Conservation (phyloP, 2,888 invertebrate genomes). For the Hoplodrina blanda region DNA sequence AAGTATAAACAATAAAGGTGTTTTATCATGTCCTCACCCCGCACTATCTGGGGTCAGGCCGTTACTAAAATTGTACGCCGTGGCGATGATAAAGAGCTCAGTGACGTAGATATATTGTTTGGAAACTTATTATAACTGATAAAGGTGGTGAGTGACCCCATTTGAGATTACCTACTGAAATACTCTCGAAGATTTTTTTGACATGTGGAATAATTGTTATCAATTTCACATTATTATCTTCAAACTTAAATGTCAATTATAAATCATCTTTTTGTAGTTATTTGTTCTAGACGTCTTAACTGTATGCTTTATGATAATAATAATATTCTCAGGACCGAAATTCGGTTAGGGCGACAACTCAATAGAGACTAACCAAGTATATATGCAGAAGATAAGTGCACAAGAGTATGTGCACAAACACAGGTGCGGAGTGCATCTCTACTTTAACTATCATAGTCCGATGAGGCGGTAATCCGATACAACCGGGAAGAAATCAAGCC, state of each 20-base stretch:
- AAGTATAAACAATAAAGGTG: conserved; percentile 68
- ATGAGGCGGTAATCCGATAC: too few relatives aligned
- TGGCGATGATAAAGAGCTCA: conserved; percentile 56
- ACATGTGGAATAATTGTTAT: conserved; percentile 27
- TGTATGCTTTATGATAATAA: too few relatives aligned
- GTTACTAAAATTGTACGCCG: conserved; percentile 58
- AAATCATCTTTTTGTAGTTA: background rate
- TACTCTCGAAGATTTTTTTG: conserved; percentile 29
- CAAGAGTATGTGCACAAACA: too few relatives aligned
- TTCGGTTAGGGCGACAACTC: too few relatives aligned
- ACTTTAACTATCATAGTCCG: too few relatives aligned
- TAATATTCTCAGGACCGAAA: too few relatives aligned
- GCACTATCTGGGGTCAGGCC: conserved; percentile 60
- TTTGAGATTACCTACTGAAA: conserved; percentile 56
- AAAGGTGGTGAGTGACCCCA: conserved; percentile 65
- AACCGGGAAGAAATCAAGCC: too few relatives aligned
- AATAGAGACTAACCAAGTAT: too few relatives aligned
- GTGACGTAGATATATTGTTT: conserved; percentile 61
- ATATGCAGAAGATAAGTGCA: too few relatives aligned
- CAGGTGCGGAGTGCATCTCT: too few relatives aligned
- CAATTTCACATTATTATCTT: conserved; percentile 18
- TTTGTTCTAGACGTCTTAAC: background rate
- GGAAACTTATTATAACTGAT: conserved; percentile 49
- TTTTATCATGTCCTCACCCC: conserved; percentile 58
- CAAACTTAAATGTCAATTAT: background rate